Evolutionary conservation across 2,888 invertebrate species (phyloP), one percentile per base, ranked within the genome.

Genomic region (Chrysodeixis includens): DNA sequence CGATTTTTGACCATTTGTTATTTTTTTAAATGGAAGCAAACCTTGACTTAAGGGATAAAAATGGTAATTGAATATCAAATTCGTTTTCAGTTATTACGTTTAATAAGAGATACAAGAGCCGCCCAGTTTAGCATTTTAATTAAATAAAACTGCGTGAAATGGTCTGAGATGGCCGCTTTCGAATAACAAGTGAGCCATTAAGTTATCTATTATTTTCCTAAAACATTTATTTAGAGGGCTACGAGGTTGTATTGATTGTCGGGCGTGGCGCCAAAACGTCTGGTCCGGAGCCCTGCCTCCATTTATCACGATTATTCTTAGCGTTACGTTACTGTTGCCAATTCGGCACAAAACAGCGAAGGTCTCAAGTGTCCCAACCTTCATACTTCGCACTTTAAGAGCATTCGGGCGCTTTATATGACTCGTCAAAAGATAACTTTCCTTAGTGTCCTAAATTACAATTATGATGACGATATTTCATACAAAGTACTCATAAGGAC

Each of bases 221-320:
- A 59, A 76, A 76, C 58, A 49, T 62, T 32, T 71, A 62, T 62
- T 71, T 30, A 51, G 62, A 59, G 35, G 59, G 66, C 62, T 71
- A 56, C 58, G 70, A 74, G 71, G 76, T 46, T 40, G 73, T 62
- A 77, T 80, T 75, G 79, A 81, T 84, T 77, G 60, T 62, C 72
- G 78, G 69, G 78, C 59, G 51, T 52, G 87, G 84, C 87, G 87
- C 85, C 87, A 64, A 66, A 70, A 68, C 53, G 86, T 87, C 86
- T 85, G 77, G 63, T 55, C 62, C 18, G 60, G 62, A 69, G 62
- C 56, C 57, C 60, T 62, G 49, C 51, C 30, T 26, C 51, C 69
- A 69, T 82, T 79, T 51, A 78, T 83, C 76, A 76, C 65, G 56
- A 73, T 82, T 81, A 82, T 74, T 72, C 73, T 59, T 32, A 70